Evolutionary conservation across 2,888 invertebrate species (phyloP), one percentile per base, ranked within the genome.

Genomic region (Macaria notata): DNA sequence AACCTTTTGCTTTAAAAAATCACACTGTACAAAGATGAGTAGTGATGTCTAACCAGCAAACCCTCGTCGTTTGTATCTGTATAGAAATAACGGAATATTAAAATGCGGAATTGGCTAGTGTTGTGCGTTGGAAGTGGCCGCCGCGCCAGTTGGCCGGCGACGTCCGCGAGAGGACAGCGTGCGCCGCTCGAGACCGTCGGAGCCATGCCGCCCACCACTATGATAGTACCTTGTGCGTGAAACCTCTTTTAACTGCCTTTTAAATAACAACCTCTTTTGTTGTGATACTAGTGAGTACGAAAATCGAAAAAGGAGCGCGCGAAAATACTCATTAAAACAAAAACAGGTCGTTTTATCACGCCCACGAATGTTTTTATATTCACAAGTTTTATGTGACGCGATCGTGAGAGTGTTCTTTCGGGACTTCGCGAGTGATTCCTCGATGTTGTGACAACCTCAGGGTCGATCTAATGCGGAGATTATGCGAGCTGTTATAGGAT

Each of bases 191-290:
- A 70, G 70, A 73, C 72, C 69, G 73, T 77, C 79, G 81, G 80
- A 84, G 81, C 75, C 83, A 91, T 91, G 91, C 91, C 91, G 81
- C 91, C 91, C 70, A 90, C 90, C 65, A 87, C 91, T 71, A 90
- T 89, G 87, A 85, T 91, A 78, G 90, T 91, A 80, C 89, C 87
- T 79, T 91, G 90, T 90, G 83, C 86, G 91, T 91, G 76, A 5
- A 38, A 7, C 38, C 62, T 68, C 66, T 39, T 57, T 64, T 49
- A 63, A 49, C 49, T 38, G 1, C 38, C 5, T 38, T 38, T 38
- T 38, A 38, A 38, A 38, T 8, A 7, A 19, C 19, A 7, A 19
- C 19, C 19, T 19, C 19, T 19, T 19, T 19, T 19, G 19, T 19
- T 19, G 19, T 19, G 19, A 19, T 19, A 19, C 19, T 19, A 19